Evolutionary conservation across 2,113 vertebrate species (phyloP), one percentile per base, ranked within the genome.

Genomic region (Emydura subglobosa): DNA sequence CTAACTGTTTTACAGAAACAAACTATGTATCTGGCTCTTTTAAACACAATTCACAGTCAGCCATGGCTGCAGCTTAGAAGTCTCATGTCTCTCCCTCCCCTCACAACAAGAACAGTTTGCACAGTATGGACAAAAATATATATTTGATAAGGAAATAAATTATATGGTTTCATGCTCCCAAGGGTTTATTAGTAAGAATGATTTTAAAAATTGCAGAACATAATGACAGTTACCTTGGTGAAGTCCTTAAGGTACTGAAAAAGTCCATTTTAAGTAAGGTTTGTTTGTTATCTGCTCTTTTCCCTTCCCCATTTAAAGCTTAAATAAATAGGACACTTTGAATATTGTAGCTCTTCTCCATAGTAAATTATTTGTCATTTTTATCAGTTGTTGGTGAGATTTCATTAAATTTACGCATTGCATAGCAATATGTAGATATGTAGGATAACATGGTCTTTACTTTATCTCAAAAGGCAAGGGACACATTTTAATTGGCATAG

Each of bases 401-500:
- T 92, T 94, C 92, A 89, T 89, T 93, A 86, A 95, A 94, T 82
- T 85, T 85, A 86, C 19, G 57, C 90, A 25, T 0, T 49, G 91
- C 84, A 91, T 91, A 90, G 87, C 92, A 55, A 79, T 57, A 42
- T 47, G 93, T 91, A 72, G 85, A 50, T 90, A 79, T 34, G 80
- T 86, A 61, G 50, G 8, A 21, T 22, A 94, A 93, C 68, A 6
- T 24, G 53, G 42, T 79, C 89, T 87, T 82, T 83, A 83, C 59
- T 79, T 94, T 92, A 96, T 94, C 82, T 22, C 72, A 31, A 68
- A 82, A 50, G 80, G 49, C 89, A 25, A 47, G 39, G 82, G 90
- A 91, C 92, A 83, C 6, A 1, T 89, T 95, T 95, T 95, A 94
- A 94, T 78, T 90, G 94, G 65, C 2, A 81, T 80, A 93, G 85